Evolutionary conservation across 92 coral and sea anemone species (phyloP), one percentile per base, ranked within the genome.

Genomic region (Epizoanthus ramosus): DNA sequence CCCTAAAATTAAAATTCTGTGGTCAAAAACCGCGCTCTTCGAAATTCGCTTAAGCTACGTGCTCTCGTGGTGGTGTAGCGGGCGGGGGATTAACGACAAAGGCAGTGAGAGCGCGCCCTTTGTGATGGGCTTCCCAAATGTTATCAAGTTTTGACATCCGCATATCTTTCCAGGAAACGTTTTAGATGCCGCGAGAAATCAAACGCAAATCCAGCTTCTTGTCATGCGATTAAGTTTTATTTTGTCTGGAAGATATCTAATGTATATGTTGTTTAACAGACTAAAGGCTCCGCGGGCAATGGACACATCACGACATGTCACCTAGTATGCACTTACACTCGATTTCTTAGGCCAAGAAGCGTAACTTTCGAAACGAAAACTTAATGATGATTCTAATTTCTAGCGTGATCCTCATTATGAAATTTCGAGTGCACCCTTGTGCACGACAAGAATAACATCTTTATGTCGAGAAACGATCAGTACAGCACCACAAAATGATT

Each of bases 391-490:
- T 35, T 19, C 18, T n/a, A n/a, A n/a, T n/a, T n/a, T n/a, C n/a
- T 77, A 56, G 82, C 57, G 71, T 69, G 71, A 60, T 76, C 35
- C 63, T 45, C 41, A 76, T 41, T 58, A 76, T 58, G 31, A 39
- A 35, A 13, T 19, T 45, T 76, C 57, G 68, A 76, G 81, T 57
- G 56, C 82, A 23, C 25, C 82, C 57, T 77, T 77, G 71, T 60
- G n/a, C 25, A 35, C 63, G 35, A 77, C 58, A 77, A 61, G 82
- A 77, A 77, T 77, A 77, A 77, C 82, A 63, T 19, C 71, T 77
- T 74, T 61, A 61, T 77, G 43, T 77, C 69, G 53, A 77, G 70
- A 61, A 71, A 56, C 58, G 31, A 47, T 39, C 24, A 10, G 31
- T 28, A 33, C n/a, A 28, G 22, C 21, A 15, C 19, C 18, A 45